These are phyloP conservation scores for Eupithecia vulgata DNA, from an alignment of 2,888 invertebrate genomes.

Conservation along the genomic window DNA sequence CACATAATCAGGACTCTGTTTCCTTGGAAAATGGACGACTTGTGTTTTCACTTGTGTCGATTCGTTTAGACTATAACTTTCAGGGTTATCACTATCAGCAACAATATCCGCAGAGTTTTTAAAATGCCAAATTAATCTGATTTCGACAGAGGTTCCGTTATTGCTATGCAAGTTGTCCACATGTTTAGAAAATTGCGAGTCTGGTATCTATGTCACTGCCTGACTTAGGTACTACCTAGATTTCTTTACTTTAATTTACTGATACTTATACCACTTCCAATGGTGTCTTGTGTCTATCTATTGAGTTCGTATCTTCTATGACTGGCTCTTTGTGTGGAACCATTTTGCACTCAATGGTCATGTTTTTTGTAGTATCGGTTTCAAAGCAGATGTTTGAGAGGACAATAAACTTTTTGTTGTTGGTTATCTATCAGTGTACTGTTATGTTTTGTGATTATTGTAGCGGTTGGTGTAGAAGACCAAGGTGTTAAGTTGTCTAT, in stretches of 20 bases:
- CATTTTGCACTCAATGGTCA: constrained; percentile 59
- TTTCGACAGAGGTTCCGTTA: neutral
- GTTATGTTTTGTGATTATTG: constrained; percentile 29
- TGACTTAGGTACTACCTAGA: neutral
- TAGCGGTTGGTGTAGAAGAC: constrained; percentile 3
- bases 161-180: neutral
- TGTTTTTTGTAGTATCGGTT: constrained; percentile 39
- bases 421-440: constrained; percentile 6
- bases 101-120: neutral
- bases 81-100: neutral
- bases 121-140: neutral
- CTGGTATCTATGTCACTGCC: neutral
- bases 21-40: neutral
- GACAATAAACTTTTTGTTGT: constrained; percentile 28
- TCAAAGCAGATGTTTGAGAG: constrained; percentile 29
- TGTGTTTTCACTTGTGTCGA: neutral
- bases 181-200: neutral
- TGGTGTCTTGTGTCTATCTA: neutral
- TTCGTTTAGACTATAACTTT: neutral
- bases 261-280: neutral
- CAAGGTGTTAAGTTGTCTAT: neutral
- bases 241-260: neutral
- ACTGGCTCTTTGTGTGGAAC: constrained; percentile 18
- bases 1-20: neutral
- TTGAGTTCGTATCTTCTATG: constrained; percentile 1